Evolutionary conservation across 2,797 vertebrate species (phyloP), one percentile per base, ranked within the genome.

Genomic region (Carapus acus): DNA sequence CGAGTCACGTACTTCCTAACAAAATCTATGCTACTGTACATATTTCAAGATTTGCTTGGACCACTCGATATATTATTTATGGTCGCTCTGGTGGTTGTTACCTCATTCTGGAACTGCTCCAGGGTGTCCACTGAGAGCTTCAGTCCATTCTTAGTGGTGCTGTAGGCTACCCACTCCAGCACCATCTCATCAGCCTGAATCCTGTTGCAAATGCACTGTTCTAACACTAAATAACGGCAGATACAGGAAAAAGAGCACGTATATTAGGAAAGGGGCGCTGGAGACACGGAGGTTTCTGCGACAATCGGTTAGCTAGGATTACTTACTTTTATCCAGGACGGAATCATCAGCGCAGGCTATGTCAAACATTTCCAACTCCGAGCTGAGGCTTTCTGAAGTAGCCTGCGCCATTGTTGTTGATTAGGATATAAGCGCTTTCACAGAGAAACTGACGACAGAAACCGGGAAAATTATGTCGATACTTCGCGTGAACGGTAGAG

Each of bases 21-120:
- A 27, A 27, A 27, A 27, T 5, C 24, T 5, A 27, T 27, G 24
- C 5, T 27, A 27, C n/a, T n/a, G n/a, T n/a, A n/a, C n/a, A n/a
- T n/a, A n/a, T n/a, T n/a, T n/a, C n/a, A n/a, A n/a, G n/a, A n/a
- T n/a, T n/a, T n/a, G n/a, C n/a, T n/a, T n/a, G n/a, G n/a, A n/a
- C n/a, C 27, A 29, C 27, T 6, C 27, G 6, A 6, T 29, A 29
- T 29, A 29, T 6, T 29, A 29, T 29, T 29, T 11, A 29, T 6
- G n/a, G n/a, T n/a, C n/a, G n/a, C n/a, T 33, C 6, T 20, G 19
- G 23, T 2, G n/a, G 16, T 19, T 4, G 3, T 71, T 69, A 96
- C 94, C 86, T 96, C 93, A 1, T 92, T 88, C 55, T 96, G 91
- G 38, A 97, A 93, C 31, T 85, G 79, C 4, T 84, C 83, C 53